Evolutionary conservation across 2,797 vertebrate species (phyloP), one percentile per base, ranked within the genome.

Genomic region (Eupleurogrammus muticus): DNA sequence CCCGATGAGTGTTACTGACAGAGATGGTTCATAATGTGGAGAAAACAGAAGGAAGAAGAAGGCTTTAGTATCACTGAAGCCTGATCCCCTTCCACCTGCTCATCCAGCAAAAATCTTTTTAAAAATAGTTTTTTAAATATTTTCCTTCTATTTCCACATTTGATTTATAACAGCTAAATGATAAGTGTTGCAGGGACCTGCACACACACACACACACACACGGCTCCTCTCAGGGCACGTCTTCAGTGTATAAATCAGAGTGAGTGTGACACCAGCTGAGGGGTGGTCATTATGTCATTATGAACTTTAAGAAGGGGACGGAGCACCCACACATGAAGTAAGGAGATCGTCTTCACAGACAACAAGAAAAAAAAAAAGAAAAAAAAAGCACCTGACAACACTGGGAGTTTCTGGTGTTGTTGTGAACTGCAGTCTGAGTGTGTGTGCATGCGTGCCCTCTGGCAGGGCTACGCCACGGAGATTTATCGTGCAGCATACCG

Each of bases 401-500:
- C 34, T 71, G 79, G 13, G 21, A 9, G 54, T 66, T 61, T 58
- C 56, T 9, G 54, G 36, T 74, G 75, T 74, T 73, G 62, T 75
- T 71, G 70, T 83, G 77, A 80, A 75, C 76, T 34, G 6, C 44
- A 62, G 49, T 68, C 54, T 73, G 71, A 65, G 67, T 69, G 65
- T 85, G 65, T 85, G 77, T 70, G 72, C 69, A 65, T 83, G 77
- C 73, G 76, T 78, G 85, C 75, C 86, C 85, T 86, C 84, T 73
- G 86, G 85, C 85, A 80, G 69, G 12, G 64, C 75, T 77, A 44
- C 52, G 60, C 74, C 75, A 47, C 51, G 70, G 76, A 86, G 80
- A 87, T 87, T 87, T 87, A 91, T 88, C 67, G 1, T 21, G 24
- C 38, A 2, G 75, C 90, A 91, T 91, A 84, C 87, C 84, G 66